Base-by-base conservation (phyloP, 2,113 vertebrate species). In the Garra rufa region DNA sequence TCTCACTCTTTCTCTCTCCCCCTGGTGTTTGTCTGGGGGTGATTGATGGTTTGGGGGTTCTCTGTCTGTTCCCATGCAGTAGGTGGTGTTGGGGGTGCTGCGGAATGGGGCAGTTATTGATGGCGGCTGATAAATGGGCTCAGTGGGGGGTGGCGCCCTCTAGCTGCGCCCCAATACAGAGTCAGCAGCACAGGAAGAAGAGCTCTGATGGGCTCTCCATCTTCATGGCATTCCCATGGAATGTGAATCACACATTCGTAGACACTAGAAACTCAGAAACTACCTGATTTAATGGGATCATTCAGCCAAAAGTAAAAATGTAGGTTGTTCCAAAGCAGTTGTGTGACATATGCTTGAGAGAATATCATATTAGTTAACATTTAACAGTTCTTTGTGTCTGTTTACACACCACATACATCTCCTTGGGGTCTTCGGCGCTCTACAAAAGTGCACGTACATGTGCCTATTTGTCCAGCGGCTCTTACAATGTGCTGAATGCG, bases 71-170 rank as follows among this genome's bases (percentile, higher is more conserved):
- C 91, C 92, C 93, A 92, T 93, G 92, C 92, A 75, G 88, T 93
- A 91, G 93, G 91, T 92, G 92, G 92, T 90, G 90, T 70, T 81
- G 28, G 90, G 90, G 41, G 14, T n/a, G 28, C 74, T 83, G 82
- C 90, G 86, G 89, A 87, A 55, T 28, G 78, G 85, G 83, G 77
- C 88, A 90, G 90, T 91, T 93, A 92, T 91, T 92, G 93, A 94
- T 92, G 86, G 88, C 81, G 84, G 73, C 81, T 94, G 93, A 95
- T 94, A 93, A 92, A 94, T 94, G 92, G 92, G 89, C 89, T 87
- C 91, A 15, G 79, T 69, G 77, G 92, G 91, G 90, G 91, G 91
- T 91, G 92, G 93, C 90, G 91, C 93, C 94, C 93, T 92, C 94
- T 95, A 92, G 92, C 90, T 91, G 91, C 44, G 76, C 74, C 63